These are phyloP conservation scores for Mythimna albipuncta DNA, from an alignment of 2,888 invertebrate genomes.

Conservation along the genomic window DNA sequence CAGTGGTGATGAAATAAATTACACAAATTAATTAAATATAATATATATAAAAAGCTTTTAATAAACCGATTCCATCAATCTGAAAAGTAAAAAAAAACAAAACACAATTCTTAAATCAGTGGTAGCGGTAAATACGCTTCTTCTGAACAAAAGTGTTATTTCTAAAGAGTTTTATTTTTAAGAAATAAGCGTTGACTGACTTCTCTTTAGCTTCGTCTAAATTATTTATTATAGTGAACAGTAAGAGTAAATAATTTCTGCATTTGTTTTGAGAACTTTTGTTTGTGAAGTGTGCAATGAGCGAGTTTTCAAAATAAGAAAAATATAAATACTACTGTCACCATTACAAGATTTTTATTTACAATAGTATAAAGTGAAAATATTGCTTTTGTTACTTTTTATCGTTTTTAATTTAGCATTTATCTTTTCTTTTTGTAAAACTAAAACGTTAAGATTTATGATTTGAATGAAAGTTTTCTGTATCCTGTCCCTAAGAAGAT, in stretches of 20 bases:
- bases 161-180: conserved; percentile 48
- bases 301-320: too few relatives aligned
- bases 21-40: too few relatives aligned
- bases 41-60: neutral
- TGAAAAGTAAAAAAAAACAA: neutral
- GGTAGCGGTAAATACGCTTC: conserved; percentile 36
- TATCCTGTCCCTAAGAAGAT: too few relatives aligned
- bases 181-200: conserved; percentile 47
- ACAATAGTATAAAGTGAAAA: too few relatives aligned
- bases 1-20: too few relatives aligned
- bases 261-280: conserved; percentile 23
- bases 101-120: conserved; percentile 6
- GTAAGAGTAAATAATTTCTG: conserved; percentile 34
- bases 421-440: too few relatives aligned
- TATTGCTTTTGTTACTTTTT: too few relatives aligned
- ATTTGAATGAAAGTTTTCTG: too few relatives aligned
- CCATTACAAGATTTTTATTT: too few relatives aligned
- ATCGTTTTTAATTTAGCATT: too few relatives aligned
- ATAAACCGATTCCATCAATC: neutral
- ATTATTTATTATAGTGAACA: conserved; percentile 44
- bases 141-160: conserved; percentile 44
- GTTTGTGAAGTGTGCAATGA: neutral
- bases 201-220: conserved; percentile 40
- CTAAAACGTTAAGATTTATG: too few relatives aligned
- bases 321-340: too few relatives aligned